Conservation (phyloP, 2,113 vertebrate genomes). For the Oncorhynchus masou region DNA sequence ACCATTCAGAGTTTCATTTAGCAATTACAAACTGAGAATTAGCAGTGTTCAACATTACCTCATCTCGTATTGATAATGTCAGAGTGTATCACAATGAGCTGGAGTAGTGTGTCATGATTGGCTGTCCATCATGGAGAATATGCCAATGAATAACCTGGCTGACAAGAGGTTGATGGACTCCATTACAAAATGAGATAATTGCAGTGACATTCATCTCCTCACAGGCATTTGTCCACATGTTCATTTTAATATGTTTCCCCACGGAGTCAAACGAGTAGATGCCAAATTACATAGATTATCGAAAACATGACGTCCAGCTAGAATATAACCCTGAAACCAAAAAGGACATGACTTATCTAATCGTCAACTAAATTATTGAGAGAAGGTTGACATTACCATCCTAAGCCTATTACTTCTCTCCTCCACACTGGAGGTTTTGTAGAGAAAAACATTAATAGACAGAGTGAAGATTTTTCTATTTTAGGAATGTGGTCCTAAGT, state of each 20-base stretch:
- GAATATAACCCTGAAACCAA: neutral
- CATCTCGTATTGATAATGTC: slow-evolving; percentile 21
- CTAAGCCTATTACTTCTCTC: neutral
- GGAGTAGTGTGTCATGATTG: slow-evolving; percentile 18
- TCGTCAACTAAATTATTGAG: neutral
- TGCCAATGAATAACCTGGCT: slow-evolving; percentile 25
- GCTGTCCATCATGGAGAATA: slow-evolving; percentile 37
- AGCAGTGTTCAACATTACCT: neutral
- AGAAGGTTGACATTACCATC: neutral
- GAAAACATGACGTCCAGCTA: slow-evolving; percentile 22
- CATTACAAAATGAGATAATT: slow-evolving; percentile 48
- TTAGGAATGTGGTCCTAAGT: slow-evolving; percentile 39
- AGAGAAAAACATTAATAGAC: slow-evolving; percentile 6
- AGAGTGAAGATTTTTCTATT: slow-evolving; percentile 40
- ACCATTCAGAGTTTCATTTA: neutral
- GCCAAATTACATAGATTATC: slow-evolving; percentile 48
- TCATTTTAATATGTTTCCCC: slow-evolving; percentile 31
- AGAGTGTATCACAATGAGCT: slow-evolving; percentile 33
- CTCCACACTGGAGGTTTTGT: neutral
- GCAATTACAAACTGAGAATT: slow-evolving; percentile 5
- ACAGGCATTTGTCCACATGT: slow-evolving; percentile 49
- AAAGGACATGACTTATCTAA: neutral
- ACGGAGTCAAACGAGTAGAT: slow-evolving; percentile 52
- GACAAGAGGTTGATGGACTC: slow-evolving; percentile 47
- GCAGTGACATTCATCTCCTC: slow-evolving; percentile 34